Percentiles rank a stretch among this genome's conserved stretches.
phyloP scores from a whole-genome alignment of 2,113 vertebrate species.

The Uria aalge region DNA sequence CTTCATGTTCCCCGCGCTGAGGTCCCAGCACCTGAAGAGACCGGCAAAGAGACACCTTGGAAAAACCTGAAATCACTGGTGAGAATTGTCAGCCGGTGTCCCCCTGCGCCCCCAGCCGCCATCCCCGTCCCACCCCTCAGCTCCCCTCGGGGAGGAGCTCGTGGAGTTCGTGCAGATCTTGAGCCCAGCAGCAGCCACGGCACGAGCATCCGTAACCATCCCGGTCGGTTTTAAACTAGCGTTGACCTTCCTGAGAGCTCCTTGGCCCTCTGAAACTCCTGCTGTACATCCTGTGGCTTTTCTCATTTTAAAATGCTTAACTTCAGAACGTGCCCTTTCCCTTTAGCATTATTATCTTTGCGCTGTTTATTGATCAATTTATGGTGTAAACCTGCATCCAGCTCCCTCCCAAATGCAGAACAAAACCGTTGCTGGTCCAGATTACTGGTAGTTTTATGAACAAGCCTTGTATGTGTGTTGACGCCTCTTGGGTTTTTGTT shows the following conservation, averaged over 20 bases:
- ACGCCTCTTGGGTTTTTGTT: not conserved
- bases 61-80: not conserved
- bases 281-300: not conserved
- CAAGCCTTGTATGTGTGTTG: not conserved
- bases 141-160: not conserved
- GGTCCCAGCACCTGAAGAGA: conserved; percentile 90
- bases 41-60: not conserved
- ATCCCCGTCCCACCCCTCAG: not conserved
- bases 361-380: not conserved
- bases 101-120: fast-evolving
- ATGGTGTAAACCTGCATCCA: not conserved
- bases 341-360: not conserved
- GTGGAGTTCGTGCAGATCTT: not conserved
- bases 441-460: not conserved
- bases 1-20: conserved; percentile 94
- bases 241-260: not conserved
- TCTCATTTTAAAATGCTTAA: not conserved
- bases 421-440: fast-evolving
- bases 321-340: not conserved
- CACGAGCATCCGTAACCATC: not conserved
- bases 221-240: not conserved
- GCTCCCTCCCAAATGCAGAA: not conserved
- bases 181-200: not conserved
- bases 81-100: not conserved
- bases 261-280: not conserved